A percentile compares a stretch with the other conserved stretches of the same genome.
phyloP scores from a whole-genome alignment of 1,140 invertebrate species.

The Scaptomyza pallida region DNA sequence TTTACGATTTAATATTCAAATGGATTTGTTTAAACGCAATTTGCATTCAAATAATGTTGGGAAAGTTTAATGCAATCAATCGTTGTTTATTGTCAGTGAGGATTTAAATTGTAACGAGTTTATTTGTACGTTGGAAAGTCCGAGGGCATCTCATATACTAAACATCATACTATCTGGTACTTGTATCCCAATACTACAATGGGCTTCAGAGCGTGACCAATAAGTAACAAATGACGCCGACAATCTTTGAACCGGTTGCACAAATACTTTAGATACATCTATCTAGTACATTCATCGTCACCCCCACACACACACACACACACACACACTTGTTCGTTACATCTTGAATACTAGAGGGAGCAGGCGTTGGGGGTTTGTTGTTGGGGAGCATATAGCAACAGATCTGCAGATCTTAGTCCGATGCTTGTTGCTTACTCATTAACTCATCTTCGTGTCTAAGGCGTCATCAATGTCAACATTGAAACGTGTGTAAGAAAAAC shows the following conservation, averaged over 20 bases:
- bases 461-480: slow-evolving; percentile 38
- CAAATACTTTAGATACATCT: background rate
- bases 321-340: too few relatives aligned
- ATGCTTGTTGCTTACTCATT: slow-evolving; percentile 3
- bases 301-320: too few relatives aligned
- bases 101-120: slow-evolving; percentile 40
- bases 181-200: background rate
- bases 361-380: background rate
- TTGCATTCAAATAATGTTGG: slow-evolving; percentile 70
- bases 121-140: slow-evolving; percentile 25
- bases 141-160: slow-evolving; percentile 1
- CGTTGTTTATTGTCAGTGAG: slow-evolving; percentile 27
- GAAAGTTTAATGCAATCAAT: slow-evolving; percentile 50
- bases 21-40: slow-evolving; percentile 52
- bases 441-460: background rate
- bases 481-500: background rate
- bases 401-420: background rate
- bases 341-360: background rate
- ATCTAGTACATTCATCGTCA: slow-evolving; percentile 8
- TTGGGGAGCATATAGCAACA: background rate
- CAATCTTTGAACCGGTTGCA: slow-evolving; percentile 28
- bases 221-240: slow-evolving; percentile 14
- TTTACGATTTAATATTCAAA: slow-evolving; percentile 48
- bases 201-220: slow-evolving; percentile 21
- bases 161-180: slow-evolving; percentile 2